Percentiles rank a stretch among this genome's conserved stretches.
phyloP scores from a whole-genome alignment of 2,888 invertebrate species.

The Acanthosepion esculentum region DNA sequence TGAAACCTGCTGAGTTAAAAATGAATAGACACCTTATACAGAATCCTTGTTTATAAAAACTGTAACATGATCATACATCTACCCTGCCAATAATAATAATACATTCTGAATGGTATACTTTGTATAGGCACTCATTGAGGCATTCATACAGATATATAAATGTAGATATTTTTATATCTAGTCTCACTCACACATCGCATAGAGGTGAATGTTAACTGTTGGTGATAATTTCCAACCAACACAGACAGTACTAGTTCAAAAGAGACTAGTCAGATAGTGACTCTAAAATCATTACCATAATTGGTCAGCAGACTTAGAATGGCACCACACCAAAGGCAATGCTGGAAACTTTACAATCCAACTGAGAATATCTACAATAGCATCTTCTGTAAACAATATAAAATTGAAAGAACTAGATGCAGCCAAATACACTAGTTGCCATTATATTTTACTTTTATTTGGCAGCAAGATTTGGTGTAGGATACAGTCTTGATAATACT shows the following conservation, averaged over 20 bases:
- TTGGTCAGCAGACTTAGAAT: not conserved
- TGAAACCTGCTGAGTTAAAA: not conserved
- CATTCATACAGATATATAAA: too few species aligned
- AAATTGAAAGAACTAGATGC: not conserved
- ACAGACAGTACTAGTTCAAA: not conserved
- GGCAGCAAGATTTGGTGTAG: too few species aligned
- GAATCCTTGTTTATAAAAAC: not conserved
- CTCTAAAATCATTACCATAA: not conserved
- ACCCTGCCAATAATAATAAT: not conserved
- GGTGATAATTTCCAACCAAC: not conserved
- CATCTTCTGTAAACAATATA: not conserved
- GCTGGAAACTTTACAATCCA: not conserved
- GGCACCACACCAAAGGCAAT: conserved; percentile 13
- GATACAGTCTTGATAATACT: too few species aligned
- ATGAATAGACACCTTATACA: not conserved
- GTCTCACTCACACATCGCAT: too few species aligned
- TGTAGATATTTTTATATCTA: too few species aligned
- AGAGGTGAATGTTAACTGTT: too few species aligned
- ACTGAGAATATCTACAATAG: not conserved
- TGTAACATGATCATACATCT: not conserved
- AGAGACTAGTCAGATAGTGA: not conserved
- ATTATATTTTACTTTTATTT: not conserved
- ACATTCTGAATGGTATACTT: not conserved
- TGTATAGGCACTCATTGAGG: not conserved
- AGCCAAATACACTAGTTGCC: not conserved